Evolutionary conservation across 2,888 invertebrate species (phyloP), one percentile per base, ranked within the genome.

Genomic region (Heliothis peltigera): DNA sequence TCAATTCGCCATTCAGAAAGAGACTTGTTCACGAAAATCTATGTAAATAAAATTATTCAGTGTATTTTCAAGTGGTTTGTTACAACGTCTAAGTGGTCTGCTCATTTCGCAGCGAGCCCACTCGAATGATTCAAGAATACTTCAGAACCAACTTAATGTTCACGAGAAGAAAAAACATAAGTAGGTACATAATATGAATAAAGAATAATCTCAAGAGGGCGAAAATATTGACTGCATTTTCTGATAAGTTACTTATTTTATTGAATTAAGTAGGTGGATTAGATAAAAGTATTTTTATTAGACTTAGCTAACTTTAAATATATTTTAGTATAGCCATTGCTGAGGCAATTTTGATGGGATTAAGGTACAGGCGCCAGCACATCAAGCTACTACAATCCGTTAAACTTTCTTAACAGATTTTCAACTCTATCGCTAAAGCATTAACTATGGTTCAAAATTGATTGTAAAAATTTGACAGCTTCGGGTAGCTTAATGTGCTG

Each of bases 51-150:
- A 70, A 69, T 78, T 70, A 80, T 76, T 70, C 78, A 80, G 78
- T 77, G 81, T 83, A 84, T 64, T 65, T 52, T 84, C 75, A 75
- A 91, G 90, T 81, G 91, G 88, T 88, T 90, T 91, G 75, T 92
- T 89, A 89, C 83, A 87, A 84, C 84, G 90, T 91, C 86, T 90
- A 89, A 93, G 93, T 91, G 91, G 92, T 88, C 89, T 92, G 93
- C 90, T 93, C 93, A 92, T 90, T 93, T 90, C 89, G 88, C 82
- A 84, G 77, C 86, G 85, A 84, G 84, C 81, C 87, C 72, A 75
- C 80, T 80, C 65, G 70, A 80, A 79, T 69, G 53, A 58, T 78
- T 89, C 78, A 85, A 92, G 89, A 81, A 82, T 70, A 66, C 90
- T 89, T 77, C 72, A 70, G 54, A 81, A 81, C 79, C 75, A 82